Evolutionary conservation across 2,113 vertebrate species (phyloP).

Genomic region (Mesitornis unicolor): DNA sequence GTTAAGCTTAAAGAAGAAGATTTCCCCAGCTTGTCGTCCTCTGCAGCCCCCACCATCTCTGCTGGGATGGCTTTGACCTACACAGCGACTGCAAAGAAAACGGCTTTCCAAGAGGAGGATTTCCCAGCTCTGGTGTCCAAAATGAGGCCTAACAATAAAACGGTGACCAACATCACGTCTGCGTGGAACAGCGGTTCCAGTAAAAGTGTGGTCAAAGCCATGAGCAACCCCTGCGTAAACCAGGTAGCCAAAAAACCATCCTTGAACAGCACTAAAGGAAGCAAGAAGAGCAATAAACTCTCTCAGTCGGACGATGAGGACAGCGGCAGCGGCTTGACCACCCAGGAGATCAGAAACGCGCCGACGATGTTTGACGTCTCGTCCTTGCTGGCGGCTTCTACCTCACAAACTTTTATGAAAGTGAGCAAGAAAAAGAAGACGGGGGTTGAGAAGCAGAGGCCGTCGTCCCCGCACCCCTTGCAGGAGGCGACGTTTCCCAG

Average conservation of each 20-base stretch:
- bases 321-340: slow-evolving; percentile 36
- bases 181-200: slow-evolving; percentile 82
- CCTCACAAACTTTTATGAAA: slow-evolving; percentile 74
- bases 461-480: neutral
- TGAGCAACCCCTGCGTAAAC: slow-evolving; percentile 30
- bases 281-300: slow-evolving; percentile 53
- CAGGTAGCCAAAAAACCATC: slow-evolving; percentile 79
- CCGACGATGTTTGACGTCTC: slow-evolving; percentile 88
- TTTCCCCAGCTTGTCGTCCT: slow-evolving; percentile 87
- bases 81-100: slow-evolving; percentile 70
- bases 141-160: slow-evolving; percentile 69
- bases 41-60: slow-evolving; percentile 11
- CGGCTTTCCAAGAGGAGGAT: slow-evolving; percentile 92
- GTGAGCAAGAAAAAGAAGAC: slow-evolving; percentile 88
- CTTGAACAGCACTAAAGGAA: slow-evolving; percentile 58
- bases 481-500: neutral
- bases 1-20: slow-evolving; percentile 90
- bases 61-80: slow-evolving; percentile 78
- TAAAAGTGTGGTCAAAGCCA: slow-evolving; percentile 71
- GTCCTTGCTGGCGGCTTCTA: slow-evolving; percentile 78
- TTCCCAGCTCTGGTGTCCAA: slow-evolving; percentile 93
- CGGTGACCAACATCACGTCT: slow-evolving; percentile 74
- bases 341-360: slow-evolving; percentile 79
- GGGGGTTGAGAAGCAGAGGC: slow-evolving; percentile 68
- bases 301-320: slow-evolving; percentile 72